A percentile compares a stretch with the other conserved stretches of the same genome.
phyloP scores from a whole-genome alignment of 1,140 invertebrate genomes.

The Anadara kagoshimensis region DNA sequence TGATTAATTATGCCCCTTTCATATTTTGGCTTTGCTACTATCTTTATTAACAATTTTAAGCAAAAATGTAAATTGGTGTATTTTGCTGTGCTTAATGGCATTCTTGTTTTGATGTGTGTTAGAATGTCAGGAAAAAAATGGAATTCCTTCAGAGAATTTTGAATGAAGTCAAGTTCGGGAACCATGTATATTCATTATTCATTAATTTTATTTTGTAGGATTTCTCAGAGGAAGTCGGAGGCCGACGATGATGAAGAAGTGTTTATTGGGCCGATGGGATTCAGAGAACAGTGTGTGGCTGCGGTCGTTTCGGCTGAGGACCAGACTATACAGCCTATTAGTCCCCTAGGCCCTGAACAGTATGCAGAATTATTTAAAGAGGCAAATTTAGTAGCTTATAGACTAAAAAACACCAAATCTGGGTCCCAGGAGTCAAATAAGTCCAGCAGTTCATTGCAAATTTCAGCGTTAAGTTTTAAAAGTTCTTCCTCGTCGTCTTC shows the following conservation, averaged over 20 bases:
- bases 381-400: slow-evolving; percentile 53
- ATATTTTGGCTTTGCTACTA: too few species aligned
- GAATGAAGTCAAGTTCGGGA: too few species aligned
- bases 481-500: not conserved
- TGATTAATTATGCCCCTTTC: too few species aligned
- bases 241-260: slow-evolving; percentile 59
- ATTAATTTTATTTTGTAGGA: slow-evolving; percentile 14
- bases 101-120: too few species aligned
- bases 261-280: slow-evolving; percentile 62
- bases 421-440: slow-evolving; percentile 8
- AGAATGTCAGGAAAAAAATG: too few species aligned
- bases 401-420: slow-evolving; percentile 32
- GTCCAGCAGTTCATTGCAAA: not conserved
- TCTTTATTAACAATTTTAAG: too few species aligned
- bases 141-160: too few species aligned
- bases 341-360: slow-evolving; percentile 54
- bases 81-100: too few species aligned
- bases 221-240: too few species aligned
- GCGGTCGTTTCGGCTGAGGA: slow-evolving; percentile 41
- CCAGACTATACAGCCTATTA: slow-evolving; percentile 27
- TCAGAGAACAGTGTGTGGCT: slow-evolving; percentile 52
- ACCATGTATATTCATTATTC: too few species aligned
- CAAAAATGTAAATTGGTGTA: too few species aligned
- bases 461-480: too few species aligned
- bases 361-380: slow-evolving; percentile 58